Evolutionary conservation across 2,888 invertebrate genomes (phyloP).

Genomic region (Monoplex corrugatus): DNA sequence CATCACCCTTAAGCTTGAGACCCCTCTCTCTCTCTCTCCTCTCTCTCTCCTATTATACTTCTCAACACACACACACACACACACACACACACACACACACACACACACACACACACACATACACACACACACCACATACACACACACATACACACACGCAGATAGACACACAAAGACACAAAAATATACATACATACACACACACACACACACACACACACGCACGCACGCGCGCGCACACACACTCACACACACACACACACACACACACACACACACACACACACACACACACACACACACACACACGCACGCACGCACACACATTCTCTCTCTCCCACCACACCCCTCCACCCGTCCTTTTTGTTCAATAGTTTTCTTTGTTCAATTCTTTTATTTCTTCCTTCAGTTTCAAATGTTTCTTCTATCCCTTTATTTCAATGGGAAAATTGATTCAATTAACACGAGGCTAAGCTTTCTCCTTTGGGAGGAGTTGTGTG

Average conservation of each 20-base stretch:
- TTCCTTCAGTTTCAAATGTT: neutral
- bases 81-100: neutral
- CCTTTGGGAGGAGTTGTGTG: no score
- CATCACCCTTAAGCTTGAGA: no score
- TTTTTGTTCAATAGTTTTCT: neutral
- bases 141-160: neutral
- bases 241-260: neutral
- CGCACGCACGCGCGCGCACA: neutral
- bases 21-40: no score
- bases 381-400: neutral
- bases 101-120: neutral
- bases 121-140: neutral
- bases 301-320: neutral
- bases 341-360: no score
- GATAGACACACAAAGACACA: neutral
- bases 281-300: neutral
- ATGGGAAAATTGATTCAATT: no score
- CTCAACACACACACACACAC: neutral
- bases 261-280: neutral
- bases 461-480: no score
- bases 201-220: neutral
- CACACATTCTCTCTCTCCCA: no score
- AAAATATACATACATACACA: neutral
- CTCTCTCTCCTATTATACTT: no score
- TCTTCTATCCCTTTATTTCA: neutral